Evolutionary conservation across 2,113 vertebrate species (phyloP), one percentile per base, ranked within the genome.

Genomic region (Tiliqua scincoides): DNA sequence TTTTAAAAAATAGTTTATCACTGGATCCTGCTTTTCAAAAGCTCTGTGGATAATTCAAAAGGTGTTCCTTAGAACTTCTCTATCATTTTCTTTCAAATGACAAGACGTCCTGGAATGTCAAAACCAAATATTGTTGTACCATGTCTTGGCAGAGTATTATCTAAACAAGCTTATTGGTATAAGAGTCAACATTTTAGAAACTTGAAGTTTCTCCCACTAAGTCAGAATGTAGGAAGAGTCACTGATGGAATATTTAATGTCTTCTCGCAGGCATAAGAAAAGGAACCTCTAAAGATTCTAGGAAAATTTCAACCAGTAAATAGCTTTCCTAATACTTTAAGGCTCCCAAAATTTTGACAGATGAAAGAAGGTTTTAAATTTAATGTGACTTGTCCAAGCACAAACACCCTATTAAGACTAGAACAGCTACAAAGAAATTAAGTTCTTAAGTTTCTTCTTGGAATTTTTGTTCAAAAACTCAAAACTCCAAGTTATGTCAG

Each of bases 391-490:
- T 78, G 57, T 54, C 32, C 15, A 62, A 40, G 14, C 23, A 32
- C n/a, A 20, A 23, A n/a, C n/a, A n/a, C n/a, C n/a, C n/a, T n/a
- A n/a, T n/a, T n/a, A n/a, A n/a, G n/a, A n/a, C n/a, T n/a, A 65
- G 30, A n/a, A 75, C 54, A 63, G 27, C 20, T 75, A 52, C 20
- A 75, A 5, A 79, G 57, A 89, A 90, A 71, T 73, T 92, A 84
- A 92, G 37, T 40, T 91, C 84, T 85, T 74, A 91, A 85, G 8
- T 6, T 35, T 52, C 81, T 78, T 85, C 89, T 89, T 93, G 91
- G 75, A 79, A 70, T 73, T 92, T 92, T 94, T 77, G 93, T 83
- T 93, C 93, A 95, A 94, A 93, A 79, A 91, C 93, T 11, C 92
- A 91, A 86, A 93, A 93, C 78, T 73, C 21, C 2, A 27, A 43